Evolutionary conservation across 1,140 invertebrate species (phyloP), one percentile per base, ranked within the genome.

Genomic region (Drosophila watanabei): DNA sequence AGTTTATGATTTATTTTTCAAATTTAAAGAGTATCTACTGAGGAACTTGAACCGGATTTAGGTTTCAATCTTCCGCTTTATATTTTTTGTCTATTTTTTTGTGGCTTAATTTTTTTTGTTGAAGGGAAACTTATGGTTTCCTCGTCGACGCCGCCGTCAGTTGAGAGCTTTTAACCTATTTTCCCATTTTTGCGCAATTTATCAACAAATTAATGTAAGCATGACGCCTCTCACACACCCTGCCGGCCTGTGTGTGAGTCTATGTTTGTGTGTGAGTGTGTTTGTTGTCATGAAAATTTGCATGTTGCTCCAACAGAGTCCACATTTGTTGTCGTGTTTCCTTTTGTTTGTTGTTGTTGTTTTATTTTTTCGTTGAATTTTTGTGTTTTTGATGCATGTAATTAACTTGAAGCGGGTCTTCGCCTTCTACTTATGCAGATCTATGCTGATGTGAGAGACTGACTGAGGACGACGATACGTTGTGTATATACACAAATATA

Each of bases 171-270:
- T 85, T 85, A 90, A 90, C 81, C 81, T 90, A 88, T 88, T 88
- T 88, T 78, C 78, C 84, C 60, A 88, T 89, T 84, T 88, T 83
- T 69, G 69, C 73, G 73, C 51, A 89, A 89, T 88, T 85, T 88
- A 88, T 90, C 81, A 90, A 85, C 69, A 85, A 89, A 89, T 89
- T 89, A 85, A 89, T 88, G 69, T 88, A 78, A 78, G 84, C 85
- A 75, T 65, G 65, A 85, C 62, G 43, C 68, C 63, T 66, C 41
- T 45, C 51, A 59, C 71, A 80, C 65, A 48, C 24, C 14, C 14
- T 14, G 13, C 13, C 20, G 7, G 13, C 46, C 14, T 7, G 14
- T 13, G 20, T 46, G 18, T 46, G 43, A 16, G n/a, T n/a, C n/a
- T n/a, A n/a, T 60, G 14, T 14, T 1, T 43, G 8, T 24, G 45